phyloP scores from a whole-genome alignment of 2,888 invertebrate species.

The Platycheirus rosarum region DNA sequence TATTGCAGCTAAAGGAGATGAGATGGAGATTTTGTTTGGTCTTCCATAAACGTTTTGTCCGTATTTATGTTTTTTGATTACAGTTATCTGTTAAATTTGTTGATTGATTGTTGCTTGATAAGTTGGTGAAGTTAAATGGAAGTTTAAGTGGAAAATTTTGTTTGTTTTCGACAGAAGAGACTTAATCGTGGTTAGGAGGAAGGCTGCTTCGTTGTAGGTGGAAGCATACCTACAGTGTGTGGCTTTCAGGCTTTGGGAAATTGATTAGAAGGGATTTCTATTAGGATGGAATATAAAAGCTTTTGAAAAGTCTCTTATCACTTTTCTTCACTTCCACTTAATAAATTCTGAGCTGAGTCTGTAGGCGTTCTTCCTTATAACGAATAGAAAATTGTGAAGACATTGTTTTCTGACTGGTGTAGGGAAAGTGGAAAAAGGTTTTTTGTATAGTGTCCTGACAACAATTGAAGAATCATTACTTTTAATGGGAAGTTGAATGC shows the following conservation, averaged over 20 bases:
- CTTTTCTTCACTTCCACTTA: background rate
- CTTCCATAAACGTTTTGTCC: constrained; percentile 21
- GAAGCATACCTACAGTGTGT: too few relatives aligned
- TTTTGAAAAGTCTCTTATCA: background rate
- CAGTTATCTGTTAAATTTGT: constrained; percentile 68
- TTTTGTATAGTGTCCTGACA: too few relatives aligned
- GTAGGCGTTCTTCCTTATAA: background rate
- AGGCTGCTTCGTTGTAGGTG: background rate
- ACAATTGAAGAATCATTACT: too few relatives aligned
- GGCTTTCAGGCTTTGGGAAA: background rate
- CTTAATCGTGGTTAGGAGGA: constrained; percentile 25
- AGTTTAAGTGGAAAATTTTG: constrained; percentile 68
- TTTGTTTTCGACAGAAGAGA: constrained; percentile 29
- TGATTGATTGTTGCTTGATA: constrained; percentile 64
- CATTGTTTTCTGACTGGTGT: too few relatives aligned
- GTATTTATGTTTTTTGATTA: constrained; percentile 64
- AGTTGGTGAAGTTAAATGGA: constrained; percentile 52
- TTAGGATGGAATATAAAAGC: constrained; percentile 1
- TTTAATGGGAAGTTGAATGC: too few relatives aligned
- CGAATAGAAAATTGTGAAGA: background rate
- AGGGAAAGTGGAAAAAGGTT: too few relatives aligned
- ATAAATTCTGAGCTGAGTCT: background rate
- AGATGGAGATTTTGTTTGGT: constrained; percentile 30
- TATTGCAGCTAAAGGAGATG: constrained; percentile 25
- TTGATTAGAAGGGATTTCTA: background rate